Conservation (phyloP, 2,888 invertebrate genomes). For the Coenonympha glycerion region DNA sequence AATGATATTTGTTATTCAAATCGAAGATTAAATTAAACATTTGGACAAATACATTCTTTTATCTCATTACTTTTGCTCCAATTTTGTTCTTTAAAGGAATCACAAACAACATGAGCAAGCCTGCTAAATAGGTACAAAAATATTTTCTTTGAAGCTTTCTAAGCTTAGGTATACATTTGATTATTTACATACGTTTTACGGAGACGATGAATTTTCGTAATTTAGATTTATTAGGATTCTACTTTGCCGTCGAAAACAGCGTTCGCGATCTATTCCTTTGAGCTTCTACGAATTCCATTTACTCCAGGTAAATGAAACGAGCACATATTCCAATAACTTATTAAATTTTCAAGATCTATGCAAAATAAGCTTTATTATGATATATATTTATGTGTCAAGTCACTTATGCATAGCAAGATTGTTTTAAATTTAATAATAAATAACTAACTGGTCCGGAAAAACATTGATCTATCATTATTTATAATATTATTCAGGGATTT, state of each 20-base stretch:
- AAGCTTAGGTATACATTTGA: neutral
- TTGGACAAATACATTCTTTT: no score
- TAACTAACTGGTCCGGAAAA: no score
- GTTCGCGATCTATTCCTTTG: slow-evolving; percentile 20
- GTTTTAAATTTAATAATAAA: no score
- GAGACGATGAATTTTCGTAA: slow-evolving; percentile 17
- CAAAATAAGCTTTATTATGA: slow-evolving; percentile 7
- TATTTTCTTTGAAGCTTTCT: neutral
- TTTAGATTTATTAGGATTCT: slow-evolving; percentile 21
- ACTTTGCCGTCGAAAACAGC: slow-evolving; percentile 16
- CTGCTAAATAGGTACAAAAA: neutral
- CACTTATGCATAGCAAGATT: no score
- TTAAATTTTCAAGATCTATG: slow-evolving; percentile 25
- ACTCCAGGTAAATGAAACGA: slow-evolving; percentile 20
- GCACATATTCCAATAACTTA: slow-evolving; percentile 21
- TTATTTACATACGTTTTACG: neutral
- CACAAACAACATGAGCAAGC: neutral
- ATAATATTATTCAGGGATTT: no score
- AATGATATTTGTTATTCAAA: no score
- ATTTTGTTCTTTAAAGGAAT: neutral
- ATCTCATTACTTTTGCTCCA: no score
- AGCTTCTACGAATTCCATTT: slow-evolving; percentile 25
- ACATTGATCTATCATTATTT: no score
- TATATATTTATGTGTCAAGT: no score
- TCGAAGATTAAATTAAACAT: no score